Evolutionary conservation across 1,140 invertebrate genomes (phyloP).

Genomic region (Coenobita brevimanus): DNA sequence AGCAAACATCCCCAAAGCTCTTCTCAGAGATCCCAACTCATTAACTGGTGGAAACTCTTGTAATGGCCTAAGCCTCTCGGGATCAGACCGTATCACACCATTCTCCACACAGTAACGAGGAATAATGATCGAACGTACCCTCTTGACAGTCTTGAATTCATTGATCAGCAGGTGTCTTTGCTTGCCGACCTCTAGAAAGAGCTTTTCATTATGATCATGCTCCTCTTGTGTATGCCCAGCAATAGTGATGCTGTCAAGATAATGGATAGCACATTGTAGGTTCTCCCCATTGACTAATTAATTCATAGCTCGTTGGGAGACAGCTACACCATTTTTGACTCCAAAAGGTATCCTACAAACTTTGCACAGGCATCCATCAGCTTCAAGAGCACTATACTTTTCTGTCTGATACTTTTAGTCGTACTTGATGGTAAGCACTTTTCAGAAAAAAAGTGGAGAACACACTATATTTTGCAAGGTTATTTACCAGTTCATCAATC

Average conservation of each 20-base stretch:
- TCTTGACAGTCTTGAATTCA: too few relatives aligned
- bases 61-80: too few relatives aligned
- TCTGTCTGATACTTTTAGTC: conserved; percentile 6
- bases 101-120: conserved; percentile 37
- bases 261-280: conserved; percentile 17
- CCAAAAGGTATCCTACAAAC: conserved; percentile 30
- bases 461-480: background rate
- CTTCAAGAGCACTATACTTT: conserved; percentile 21
- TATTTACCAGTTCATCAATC: too few relatives aligned
- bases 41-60: background rate
- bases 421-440: conserved; percentile 30
- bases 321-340: conserved; percentile 27
- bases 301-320: conserved; percentile 2
- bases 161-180: background rate
- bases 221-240: conserved; percentile 13
- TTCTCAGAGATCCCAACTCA: conserved; percentile 14
- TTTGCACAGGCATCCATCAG: background rate
- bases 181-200: conserved; percentile 6
- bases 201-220: conserved; percentile 11
- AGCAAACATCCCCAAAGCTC: conserved; percentile 39
- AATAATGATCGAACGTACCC: background rate
- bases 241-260: conserved; percentile 11
- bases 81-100: conserved; percentile 32
- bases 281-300: conserved; percentile 11
- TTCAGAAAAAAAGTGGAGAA: conserved; percentile 39